These are phyloP conservation scores for Ephydatia muelleri DNA, from an alignment of 37 sponge, comb jelly and placozoan genomes.

Conservation along the genomic window DNA sequence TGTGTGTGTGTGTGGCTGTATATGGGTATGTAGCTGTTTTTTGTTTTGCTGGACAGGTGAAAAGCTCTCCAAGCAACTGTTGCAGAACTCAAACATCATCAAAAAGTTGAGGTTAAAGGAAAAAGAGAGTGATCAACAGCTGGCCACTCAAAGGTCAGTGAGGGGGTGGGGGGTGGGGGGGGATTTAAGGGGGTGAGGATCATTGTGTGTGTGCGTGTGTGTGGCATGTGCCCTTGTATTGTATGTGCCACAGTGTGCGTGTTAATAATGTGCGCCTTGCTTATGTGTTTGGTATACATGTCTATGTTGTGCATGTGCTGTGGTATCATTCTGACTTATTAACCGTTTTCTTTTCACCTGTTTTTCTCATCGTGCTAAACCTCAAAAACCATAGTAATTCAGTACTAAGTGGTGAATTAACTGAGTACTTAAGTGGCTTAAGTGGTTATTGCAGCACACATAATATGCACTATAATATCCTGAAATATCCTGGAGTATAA, in stretches of 20 bases:
- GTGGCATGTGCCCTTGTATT: too few species aligned
- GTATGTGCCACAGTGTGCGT: not conserved
- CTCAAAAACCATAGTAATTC: not conserved
- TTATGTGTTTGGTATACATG: not conserved
- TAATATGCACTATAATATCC: not conserved
- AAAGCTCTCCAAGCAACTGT: constrained; percentile 86
- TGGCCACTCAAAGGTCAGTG: constrained; percentile 52
- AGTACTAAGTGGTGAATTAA: not conserved
- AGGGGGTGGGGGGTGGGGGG: not conserved
- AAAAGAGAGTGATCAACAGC: constrained; percentile 78
- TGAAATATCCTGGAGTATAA: not conserved
- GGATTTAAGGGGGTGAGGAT: constrained; percentile 1
- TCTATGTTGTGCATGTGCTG: too few species aligned
- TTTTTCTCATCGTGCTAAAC: too few species aligned
- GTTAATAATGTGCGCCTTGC: not conserved
- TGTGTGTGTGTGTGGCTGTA: not conserved
- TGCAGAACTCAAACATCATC: constrained; percentile 79
- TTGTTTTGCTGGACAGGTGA: constrained; percentile 50
- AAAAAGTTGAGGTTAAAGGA: constrained; percentile 90
- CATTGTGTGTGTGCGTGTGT: constrained; percentile 2
- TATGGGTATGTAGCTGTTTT: not conserved
- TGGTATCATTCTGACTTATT: too few species aligned
- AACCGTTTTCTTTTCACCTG: too few species aligned
- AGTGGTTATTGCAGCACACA: not conserved
- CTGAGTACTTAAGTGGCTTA: not conserved